A percentile compares a stretch with the other conserved stretches of the same genome.
These are phyloP conservation scores for Halcyon malimbica DNA, from an alignment of 2,113 vertebrate species.

Conservation along the genomic window DNA sequence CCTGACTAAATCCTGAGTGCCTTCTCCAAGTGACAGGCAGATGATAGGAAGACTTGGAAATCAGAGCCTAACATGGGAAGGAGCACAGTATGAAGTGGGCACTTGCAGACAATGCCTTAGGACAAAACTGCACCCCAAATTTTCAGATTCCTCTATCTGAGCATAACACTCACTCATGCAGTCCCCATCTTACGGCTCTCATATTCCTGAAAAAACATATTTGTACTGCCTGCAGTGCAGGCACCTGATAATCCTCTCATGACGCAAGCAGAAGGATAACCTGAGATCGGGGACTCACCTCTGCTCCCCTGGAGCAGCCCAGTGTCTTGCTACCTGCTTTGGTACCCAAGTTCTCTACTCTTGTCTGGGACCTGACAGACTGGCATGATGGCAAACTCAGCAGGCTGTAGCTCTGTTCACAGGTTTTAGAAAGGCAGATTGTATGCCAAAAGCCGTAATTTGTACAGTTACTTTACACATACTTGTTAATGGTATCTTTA, in stretches of 20 bases:
- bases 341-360: not conserved
- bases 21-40: not conserved
- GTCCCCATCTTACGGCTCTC: not conserved
- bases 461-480: not conserved
- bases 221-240: not conserved
- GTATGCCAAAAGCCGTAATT: not conserved
- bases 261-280: not conserved
- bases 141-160: not conserved
- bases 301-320: not conserved
- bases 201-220: not conserved
- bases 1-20: not conserved
- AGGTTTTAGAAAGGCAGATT: not conserved
- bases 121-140: not conserved
- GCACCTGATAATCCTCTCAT: not conserved
- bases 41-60: not conserved
- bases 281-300: not conserved
- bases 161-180: not conserved
- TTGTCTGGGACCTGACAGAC: accelerated
- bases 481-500: not conserved
- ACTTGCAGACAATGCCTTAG: not conserved
- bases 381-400: not conserved
- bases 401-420: not conserved
- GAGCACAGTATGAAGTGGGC: not conserved
- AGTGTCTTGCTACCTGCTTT: not conserved
- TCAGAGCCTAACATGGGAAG: not conserved